Conservation (phyloP, 2,888 invertebrate species). For the Petrolisthes cinctipes region DNA sequence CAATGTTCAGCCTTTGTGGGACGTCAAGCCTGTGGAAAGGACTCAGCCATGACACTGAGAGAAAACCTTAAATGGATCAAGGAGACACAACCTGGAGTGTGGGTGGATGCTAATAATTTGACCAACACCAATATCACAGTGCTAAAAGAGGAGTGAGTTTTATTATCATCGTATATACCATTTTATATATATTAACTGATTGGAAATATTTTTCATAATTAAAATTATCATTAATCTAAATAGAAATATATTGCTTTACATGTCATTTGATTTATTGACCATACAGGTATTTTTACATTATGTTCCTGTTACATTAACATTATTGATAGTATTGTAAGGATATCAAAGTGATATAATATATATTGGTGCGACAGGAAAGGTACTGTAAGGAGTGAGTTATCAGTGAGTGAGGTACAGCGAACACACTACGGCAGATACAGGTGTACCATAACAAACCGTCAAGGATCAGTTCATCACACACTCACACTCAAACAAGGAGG, state of each 20-base stretch:
- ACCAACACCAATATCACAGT: no score
- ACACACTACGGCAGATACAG: conserved; percentile 27
- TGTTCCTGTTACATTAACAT: no score
- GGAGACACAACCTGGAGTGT: neutral
- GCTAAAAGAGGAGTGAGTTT: no score
- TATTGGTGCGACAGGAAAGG: neutral
- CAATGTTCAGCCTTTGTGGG: conserved; percentile 28
- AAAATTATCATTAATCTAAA: no score
- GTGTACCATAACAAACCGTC: conserved; percentile 12
- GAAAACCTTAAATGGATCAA: neutral
- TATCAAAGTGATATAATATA: neutral
- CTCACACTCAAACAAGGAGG: conserved; percentile 19
- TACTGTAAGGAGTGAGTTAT: neutral
- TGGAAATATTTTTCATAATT: no score
- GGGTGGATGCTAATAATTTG: neutral
- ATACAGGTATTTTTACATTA: no score
- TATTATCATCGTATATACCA: no score
- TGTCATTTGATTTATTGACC: no score
- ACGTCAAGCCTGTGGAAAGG: neutral
- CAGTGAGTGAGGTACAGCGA: neutral
- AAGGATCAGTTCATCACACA: neutral
- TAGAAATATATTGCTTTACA: no score
- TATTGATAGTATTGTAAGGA: no score
- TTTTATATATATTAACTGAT: no score
- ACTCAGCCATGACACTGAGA: neutral